phyloP scores from a whole-genome alignment of 92 coral and sea anemone species.

The Anthopleura xanthogrammica region DNA sequence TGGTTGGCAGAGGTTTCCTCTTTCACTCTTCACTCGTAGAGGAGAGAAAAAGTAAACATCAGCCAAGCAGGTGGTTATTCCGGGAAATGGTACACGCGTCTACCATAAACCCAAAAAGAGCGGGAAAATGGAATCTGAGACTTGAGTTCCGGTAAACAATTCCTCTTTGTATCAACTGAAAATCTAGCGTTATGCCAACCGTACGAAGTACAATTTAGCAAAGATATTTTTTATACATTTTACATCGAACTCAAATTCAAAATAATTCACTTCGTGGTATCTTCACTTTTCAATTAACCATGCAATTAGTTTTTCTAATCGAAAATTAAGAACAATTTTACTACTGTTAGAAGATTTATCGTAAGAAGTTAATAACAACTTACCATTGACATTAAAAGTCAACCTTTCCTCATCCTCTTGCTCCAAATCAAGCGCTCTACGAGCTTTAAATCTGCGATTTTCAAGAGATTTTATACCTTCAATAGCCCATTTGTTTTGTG shows the following conservation, averaged over 20 bases:
- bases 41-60: too few species aligned
- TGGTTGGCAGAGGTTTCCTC: too few species aligned
- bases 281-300: background rate
- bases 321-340: background rate
- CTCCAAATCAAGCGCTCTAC: conserved; percentile 15
- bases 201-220: too few species aligned
- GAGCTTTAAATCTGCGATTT: background rate
- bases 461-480: background rate
- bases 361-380: background rate
- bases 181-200: too few species aligned
- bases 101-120: too few species aligned
- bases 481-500: conserved; percentile 51
- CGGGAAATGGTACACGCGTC: too few species aligned
- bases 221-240: too few species aligned
- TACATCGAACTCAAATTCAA: background rate
- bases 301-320: background rate
- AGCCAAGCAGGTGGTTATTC: too few species aligned
- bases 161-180: too few species aligned
- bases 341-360: background rate
- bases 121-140: too few species aligned
- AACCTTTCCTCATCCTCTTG: conserved; percentile 32
- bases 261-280: background rate
- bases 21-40: too few species aligned
- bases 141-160: too few species aligned
- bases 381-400: conserved; percentile 53